Conservation (phyloP, 2,888 invertebrate genomes). For the Caenorhabditis sp. region DNA sequence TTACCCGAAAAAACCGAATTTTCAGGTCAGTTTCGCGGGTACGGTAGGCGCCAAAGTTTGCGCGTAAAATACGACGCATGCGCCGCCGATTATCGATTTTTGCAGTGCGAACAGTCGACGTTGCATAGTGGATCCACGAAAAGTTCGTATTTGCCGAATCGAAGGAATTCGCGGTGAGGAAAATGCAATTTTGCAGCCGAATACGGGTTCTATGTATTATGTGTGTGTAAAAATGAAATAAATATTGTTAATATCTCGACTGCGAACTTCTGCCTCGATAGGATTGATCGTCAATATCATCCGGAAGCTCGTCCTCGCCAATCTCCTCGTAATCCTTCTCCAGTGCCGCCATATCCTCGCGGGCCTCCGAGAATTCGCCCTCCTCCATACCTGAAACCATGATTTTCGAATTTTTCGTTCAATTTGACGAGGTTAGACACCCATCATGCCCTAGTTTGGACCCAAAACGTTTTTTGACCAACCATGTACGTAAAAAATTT, state of each 20-base stretch:
- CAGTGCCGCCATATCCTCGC: constrained; percentile 73
- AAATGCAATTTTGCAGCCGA: too few species aligned
- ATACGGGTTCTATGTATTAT: too few species aligned
- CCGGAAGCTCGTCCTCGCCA: constrained; percentile 64
- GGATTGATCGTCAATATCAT: constrained; percentile 61
- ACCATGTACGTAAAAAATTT: too few species aligned
- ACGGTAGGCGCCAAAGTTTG: not conserved
- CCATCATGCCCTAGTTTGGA: too few species aligned
- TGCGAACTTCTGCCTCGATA: constrained; percentile 45
- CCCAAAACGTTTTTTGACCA: too few species aligned
- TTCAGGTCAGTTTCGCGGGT: constrained; percentile 8
- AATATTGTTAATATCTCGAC: constrained; percentile 30
- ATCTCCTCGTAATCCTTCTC: constrained; percentile 71
- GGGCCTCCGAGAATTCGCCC: constrained; percentile 77
- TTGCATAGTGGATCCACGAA: constrained; percentile 47
- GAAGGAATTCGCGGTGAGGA: constrained; percentile 48
- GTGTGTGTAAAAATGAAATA: too few species aligned
- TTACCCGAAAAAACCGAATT: constrained; percentile 43
- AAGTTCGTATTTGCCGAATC: constrained; percentile 52
- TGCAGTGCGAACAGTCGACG: constrained; percentile 34
- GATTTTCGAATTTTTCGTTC: too few species aligned
- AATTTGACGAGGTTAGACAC: too few species aligned
- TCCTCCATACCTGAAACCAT: constrained; percentile 75
- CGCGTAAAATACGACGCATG: not conserved
- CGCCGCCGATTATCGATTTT: too few species aligned